These are phyloP conservation scores for Tridacna crocea DNA, from an alignment of 2,888 invertebrate genomes.

Conservation along the genomic window DNA sequence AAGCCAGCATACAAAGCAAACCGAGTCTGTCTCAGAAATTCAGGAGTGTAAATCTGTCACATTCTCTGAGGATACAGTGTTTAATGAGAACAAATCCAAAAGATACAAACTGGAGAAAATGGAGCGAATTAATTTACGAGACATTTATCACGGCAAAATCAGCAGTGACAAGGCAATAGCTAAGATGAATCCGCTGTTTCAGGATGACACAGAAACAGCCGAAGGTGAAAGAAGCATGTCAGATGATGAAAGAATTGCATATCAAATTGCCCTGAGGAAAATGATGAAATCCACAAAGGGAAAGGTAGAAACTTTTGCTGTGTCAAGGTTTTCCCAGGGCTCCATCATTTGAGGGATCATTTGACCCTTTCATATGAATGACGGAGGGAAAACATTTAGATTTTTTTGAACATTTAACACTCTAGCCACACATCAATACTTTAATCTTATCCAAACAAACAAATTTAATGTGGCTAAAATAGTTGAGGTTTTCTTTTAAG, in stretches of 20 bases:
- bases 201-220: constrained; percentile 57
- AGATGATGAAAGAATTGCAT: constrained; percentile 66
- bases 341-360: too few relatives aligned
- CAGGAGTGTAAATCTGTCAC: constrained; percentile 70
- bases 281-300: constrained; percentile 44
- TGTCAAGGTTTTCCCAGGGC: too few relatives aligned
- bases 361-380: too few relatives aligned
- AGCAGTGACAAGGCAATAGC: constrained; percentile 62
- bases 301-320: constrained; percentile 13
- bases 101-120: constrained; percentile 68
- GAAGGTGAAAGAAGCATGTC: constrained; percentile 52
- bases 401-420: background rate
- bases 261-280: constrained; percentile 48
- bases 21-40: constrained; percentile 48
- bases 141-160: constrained; percentile 65
- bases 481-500: background rate
- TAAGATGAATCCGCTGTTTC: constrained; percentile 68
- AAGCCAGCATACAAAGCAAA: constrained; percentile 8
- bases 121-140: constrained; percentile 59
- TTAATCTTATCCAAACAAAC: background rate
- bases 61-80: constrained; percentile 73
- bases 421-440: background rate
- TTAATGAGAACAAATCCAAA: constrained; percentile 72
- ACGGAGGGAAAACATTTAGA: too few relatives aligned
- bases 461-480: background rate